phyloP scores from a whole-genome alignment of 2,797 vertebrate species.

The Coendou prehensilis region DNA sequence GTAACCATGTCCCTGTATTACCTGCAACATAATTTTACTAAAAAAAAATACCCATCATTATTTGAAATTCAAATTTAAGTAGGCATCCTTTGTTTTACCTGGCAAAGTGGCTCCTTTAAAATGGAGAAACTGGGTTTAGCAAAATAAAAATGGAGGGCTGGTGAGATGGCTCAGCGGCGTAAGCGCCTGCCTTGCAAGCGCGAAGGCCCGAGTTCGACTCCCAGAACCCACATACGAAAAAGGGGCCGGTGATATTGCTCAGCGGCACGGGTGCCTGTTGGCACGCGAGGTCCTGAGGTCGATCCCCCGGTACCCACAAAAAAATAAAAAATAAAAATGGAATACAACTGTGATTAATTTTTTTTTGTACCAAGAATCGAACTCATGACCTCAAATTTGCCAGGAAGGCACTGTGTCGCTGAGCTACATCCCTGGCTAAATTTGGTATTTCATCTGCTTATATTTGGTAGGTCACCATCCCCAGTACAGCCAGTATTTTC shows the following conservation, averaged over 20 bases:
- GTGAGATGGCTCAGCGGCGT: too few relatives aligned
- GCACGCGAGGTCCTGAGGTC: too few relatives aligned
- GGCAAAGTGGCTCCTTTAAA: conserved; percentile 56
- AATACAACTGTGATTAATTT: conserved; percentile 27
- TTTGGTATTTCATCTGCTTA: conserved; percentile 53
- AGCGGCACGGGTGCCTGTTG: too few relatives aligned
- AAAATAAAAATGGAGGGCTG: conserved; percentile 2
- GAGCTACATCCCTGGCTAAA: not conserved
- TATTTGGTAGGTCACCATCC: not conserved
- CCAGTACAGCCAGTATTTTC: conserved; percentile 24
- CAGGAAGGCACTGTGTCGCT: too few relatives aligned
- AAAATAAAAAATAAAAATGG: conserved; percentile 58
- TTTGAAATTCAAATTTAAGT: conserved; percentile 56
- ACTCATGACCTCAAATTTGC: too few relatives aligned
- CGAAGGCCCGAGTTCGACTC: too few relatives aligned
- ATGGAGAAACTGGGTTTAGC: not conserved
- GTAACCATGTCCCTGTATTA: not conserved
- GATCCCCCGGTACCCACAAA: too few relatives aligned
- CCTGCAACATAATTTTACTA: not conserved
- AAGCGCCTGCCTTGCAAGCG: too few relatives aligned
- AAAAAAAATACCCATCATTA: not conserved
- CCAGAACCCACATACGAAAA: too few relatives aligned
- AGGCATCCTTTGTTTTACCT: not conserved
- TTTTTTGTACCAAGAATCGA: too few relatives aligned
- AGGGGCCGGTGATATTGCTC: too few relatives aligned